Evolutionary conservation across 1,140 invertebrate species (phyloP), one percentile per base, ranked within the genome.

Genomic region (Drosophila kurseongensis): DNA sequence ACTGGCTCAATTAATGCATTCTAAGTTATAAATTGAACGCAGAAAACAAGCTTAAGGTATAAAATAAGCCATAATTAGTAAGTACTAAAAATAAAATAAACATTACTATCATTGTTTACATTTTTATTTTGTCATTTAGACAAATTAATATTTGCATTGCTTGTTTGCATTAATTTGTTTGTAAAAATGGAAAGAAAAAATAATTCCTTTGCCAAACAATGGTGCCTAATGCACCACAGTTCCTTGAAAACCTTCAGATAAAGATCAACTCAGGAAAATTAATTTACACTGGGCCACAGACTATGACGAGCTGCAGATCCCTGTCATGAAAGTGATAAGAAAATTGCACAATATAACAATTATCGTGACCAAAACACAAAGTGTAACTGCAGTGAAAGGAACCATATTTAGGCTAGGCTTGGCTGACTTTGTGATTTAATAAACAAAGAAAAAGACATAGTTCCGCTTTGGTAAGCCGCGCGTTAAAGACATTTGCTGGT

Each of bases 401-500:
- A 56, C 9, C 32, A 41, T 10, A 36, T 47, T 29, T 48, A 29
- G 32, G 23, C 29, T 29, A 72, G 47, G 69, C 55, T 47, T 69
- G 55, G 51, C 55, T 60, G 66, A 38, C 38, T 51, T 73, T 66
- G 61, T 73, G 66, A 71, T 58, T 72, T 71, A 36, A 56, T 55
- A 56, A 62, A 48, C 29, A 35, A 16, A 62, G 41, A 67, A 38
- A 67, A 40, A 54, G 27, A 42, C 56, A 29, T 9, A 63, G 72
- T 76, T 76, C 38, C 73, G 73, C 73, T 68, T 76, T 67, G 73
- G 54, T 76, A 58, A 58, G 50, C 57, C n/a, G 13, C 32, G 35
- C 50, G 16, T 35, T 51, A 52, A 73, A 52, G 13, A 32, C 32
- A 51, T 42, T 73, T 55, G 32, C 38, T 41, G 45, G 38, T 41